A percentile compares a stretch with the other conserved stretches of the same genome.
Conservation (phyloP, 2,113 vertebrate species). For the Rhea americana region DNA sequence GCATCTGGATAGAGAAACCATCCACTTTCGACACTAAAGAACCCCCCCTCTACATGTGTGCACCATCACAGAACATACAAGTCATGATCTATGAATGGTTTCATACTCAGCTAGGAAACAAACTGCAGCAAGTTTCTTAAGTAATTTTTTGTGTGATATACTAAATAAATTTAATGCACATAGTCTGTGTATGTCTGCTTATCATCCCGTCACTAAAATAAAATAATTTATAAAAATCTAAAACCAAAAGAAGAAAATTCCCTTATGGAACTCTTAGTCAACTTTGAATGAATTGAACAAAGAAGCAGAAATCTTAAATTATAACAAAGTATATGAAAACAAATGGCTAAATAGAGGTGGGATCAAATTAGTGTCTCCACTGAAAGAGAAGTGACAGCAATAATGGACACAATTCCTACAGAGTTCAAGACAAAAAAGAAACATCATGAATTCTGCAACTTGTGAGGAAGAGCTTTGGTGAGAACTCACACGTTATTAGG, state of each 20-base stretch:
- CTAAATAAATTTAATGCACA: neutral
- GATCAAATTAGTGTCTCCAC: neutral
- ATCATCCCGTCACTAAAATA: neutral
- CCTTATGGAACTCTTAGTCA: neutral
- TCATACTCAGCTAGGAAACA: neutral
- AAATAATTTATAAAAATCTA: neutral
- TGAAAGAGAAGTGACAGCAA: neutral
- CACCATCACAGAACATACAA: neutral
- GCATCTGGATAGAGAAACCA: neutral
- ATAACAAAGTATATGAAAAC: neutral
- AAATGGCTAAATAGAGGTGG: neutral
- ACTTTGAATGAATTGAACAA: neutral
- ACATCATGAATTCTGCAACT: neutral
- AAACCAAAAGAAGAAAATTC: neutral
- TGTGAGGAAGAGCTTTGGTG: neutral
- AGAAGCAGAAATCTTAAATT: neutral
- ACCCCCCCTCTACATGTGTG: neutral
- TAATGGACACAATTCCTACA: neutral
- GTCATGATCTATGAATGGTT: neutral
- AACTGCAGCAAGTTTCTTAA: neutral
- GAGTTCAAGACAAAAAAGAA: neutral
- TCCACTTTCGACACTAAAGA: neutral
- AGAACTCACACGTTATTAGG: neutral
- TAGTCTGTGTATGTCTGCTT: neutral
- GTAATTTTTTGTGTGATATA: neutral